Evolutionary conservation across 2,797 vertebrate genomes (phyloP).

Genomic region (Coendou prehensilis): DNA sequence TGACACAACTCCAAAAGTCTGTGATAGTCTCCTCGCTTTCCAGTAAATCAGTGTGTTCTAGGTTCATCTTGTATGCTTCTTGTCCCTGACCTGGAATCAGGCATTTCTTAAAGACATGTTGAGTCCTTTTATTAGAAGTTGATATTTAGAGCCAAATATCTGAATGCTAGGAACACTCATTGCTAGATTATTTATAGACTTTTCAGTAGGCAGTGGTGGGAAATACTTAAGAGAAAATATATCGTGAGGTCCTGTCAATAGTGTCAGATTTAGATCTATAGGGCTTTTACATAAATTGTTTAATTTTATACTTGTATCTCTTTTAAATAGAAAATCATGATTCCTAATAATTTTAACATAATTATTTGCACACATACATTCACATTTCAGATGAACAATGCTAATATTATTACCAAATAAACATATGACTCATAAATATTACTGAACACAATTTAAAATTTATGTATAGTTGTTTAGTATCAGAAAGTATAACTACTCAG

Average conservation of each 20-base stretch:
- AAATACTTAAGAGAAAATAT: background rate
- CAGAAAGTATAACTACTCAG: background rate
- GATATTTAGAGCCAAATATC: background rate
- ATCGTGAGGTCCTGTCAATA: background rate
- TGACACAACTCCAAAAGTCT: background rate
- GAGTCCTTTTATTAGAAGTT: background rate
- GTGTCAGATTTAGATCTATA: background rate
- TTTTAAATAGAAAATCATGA: background rate
- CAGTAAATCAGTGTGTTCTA: background rate
- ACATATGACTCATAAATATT: background rate
- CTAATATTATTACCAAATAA: background rate
- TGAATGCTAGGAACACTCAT: background rate
- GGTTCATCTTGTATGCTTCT: background rate
- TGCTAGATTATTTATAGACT: background rate
- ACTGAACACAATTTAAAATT: background rate
- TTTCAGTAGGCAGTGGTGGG: background rate
- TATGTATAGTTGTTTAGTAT: background rate
- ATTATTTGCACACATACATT: background rate
- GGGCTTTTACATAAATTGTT: background rate
- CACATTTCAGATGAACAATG: background rate
- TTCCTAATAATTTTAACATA: slow-evolving; percentile 27
- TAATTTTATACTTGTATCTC: background rate
- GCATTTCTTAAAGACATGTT: background rate
- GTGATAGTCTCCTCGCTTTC: background rate
- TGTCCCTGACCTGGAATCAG: background rate